Evolutionary conservation across 2,888 invertebrate species (phyloP).

Genomic region (Sarcophaga subvicina): DNA sequence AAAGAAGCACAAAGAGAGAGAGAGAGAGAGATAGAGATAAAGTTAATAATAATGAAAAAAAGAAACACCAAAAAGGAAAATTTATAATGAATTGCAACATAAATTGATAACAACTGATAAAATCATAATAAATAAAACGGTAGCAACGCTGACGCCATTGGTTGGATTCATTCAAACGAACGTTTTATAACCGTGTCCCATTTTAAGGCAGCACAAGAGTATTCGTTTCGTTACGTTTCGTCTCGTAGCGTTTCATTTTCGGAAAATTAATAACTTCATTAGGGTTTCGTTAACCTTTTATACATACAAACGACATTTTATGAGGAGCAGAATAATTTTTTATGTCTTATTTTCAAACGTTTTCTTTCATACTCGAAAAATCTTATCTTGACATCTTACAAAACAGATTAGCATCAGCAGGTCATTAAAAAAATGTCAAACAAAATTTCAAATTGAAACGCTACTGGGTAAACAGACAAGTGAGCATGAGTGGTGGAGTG

Average conservation of each 20-base stretch:
- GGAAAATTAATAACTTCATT: constrained; percentile 69
- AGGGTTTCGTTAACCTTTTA: constrained; percentile 49
- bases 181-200: constrained; percentile 26
- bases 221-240: background rate
- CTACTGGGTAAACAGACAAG: background rate
- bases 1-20: too few relatives aligned
- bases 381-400: constrained; percentile 62
- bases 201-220: background rate
- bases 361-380: constrained; percentile 39
- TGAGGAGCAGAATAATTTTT: background rate
- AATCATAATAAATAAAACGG: constrained; percentile 45
- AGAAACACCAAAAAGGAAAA: constrained; percentile 42
- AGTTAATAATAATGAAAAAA: background rate
- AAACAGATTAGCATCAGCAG: constrained; percentile 62
- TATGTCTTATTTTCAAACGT: constrained; percentile 17
- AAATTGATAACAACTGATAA: constrained; percentile 66
- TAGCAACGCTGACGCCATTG: constrained; percentile 41
- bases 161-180: constrained; percentile 19
- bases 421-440: constrained; percentile 70
- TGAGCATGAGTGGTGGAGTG: background rate
- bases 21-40: constrained; percentile 30
- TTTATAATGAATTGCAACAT: constrained; percentile 68
- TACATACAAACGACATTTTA: background rate
- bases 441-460: constrained; percentile 37
- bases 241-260: constrained; percentile 14